Evolutionary conservation across 2,797 vertebrate genomes (phyloP), one percentile per base, ranked within the genome.

Genomic region (Lutjanus argentimaculatus): DNA sequence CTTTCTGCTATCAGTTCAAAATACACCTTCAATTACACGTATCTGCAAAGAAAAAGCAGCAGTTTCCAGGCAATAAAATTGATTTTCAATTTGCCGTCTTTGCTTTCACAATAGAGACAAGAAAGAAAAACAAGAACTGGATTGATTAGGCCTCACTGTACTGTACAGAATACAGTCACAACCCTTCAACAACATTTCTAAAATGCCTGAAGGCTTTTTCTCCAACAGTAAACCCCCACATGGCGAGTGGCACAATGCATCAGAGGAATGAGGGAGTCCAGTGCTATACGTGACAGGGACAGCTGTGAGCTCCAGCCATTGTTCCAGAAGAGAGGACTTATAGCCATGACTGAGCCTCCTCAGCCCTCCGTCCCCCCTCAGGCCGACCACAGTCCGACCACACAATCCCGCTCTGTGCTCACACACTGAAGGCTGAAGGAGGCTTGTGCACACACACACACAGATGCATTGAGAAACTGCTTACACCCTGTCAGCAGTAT

Each of bases 271-370:
- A 87, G 84, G 68, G 82, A 89, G 90, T 86, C 79, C 83, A 84
- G 87, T 57, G 82, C 83, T 72, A 68, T 93, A 91, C 17, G 83
- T 91, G 94, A 93, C 94, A 93, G 90, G 90, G 90, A 93, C 94
- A 95, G 94, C 93, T 95, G 94, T 88, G 69, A 89, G 90, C 90
- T 89, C 80, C 82, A 56, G 82, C 92, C 89, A 94, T 95, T 95
- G 94, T 95, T 93, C 91, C 91, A 93, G 82, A 89, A 90, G 89
- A 92, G 89, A 91, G 85, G 90, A 92, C 90, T 91, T 90, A 89
- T 57, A 89, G 89, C 89, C 88, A 82, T 83, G 92, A 92, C 89
- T 88, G 91, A 91, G 89, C 85, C 85, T 75, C 83, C 87, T 77
- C 83, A 53, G 79, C 74, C 75, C 70, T 40, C 59, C 8, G 1